A percentile compares a stretch with the other conserved stretches of the same genome.
Conservation (phyloP, 2,888 invertebrate genomes). For the Hyposoter dolosus region DNA sequence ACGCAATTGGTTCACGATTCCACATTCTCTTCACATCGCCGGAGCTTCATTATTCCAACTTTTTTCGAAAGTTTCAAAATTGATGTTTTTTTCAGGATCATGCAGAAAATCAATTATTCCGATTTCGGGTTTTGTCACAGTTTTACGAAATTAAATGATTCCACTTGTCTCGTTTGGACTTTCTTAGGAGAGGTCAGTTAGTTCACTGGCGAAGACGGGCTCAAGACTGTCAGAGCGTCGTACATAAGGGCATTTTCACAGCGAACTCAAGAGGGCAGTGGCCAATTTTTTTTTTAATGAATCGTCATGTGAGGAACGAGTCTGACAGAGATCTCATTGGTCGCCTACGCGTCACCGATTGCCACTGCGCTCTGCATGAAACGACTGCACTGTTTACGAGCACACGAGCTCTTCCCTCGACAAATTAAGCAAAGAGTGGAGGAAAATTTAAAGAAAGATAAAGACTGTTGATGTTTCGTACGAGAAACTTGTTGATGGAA, state of each 20-base stretch:
- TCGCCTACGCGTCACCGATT: slow-evolving; percentile 48
- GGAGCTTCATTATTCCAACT: not conserved
- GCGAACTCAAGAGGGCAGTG: slow-evolving; percentile 29
- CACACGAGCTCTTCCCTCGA: slow-evolving; percentile 1
- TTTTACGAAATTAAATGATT: not conserved
- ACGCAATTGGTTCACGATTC: not conserved
- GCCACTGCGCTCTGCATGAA: slow-evolving; percentile 27
- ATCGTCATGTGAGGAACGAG: slow-evolving; percentile 51
- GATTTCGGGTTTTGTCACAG: not conserved
- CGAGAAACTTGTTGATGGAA: not conserved
- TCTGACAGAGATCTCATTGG: slow-evolving; percentile 41
- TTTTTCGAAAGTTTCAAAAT: not conserved
- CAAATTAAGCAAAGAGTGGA: not conserved
- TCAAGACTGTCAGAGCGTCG: slow-evolving; percentile 27
- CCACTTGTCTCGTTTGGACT: not conserved
- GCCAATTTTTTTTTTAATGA: slow-evolving; percentile 53
- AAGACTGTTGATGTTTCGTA: not conserved
- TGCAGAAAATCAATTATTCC: not conserved
- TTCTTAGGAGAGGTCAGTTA: slow-evolving; percentile 35
- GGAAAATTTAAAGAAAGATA: not conserved
- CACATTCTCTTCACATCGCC: not conserved
- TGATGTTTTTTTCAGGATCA: not conserved
- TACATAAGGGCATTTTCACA: slow-evolving; percentile 24
- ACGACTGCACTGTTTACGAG: slow-evolving; percentile 46
- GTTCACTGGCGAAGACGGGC: slow-evolving; percentile 14